Evolutionary conservation across 2,797 vertebrate genomes (phyloP), one percentile per base, ranked within the genome.

Genomic region (Myiotriccus ornatus): DNA sequence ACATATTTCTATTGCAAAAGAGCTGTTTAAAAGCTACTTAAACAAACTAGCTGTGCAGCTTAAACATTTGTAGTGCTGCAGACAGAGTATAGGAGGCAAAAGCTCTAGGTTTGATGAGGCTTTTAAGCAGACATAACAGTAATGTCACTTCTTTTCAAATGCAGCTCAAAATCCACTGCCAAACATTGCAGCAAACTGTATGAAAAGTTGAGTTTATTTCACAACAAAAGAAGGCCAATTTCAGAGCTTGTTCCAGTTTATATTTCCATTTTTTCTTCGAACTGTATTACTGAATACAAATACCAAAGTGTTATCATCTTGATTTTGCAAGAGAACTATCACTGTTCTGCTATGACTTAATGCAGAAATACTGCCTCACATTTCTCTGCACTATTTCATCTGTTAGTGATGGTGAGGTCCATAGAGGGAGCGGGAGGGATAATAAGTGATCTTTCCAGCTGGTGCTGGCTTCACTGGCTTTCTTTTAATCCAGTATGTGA

Each of bases 21-120:
- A 46, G 24, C 52, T 81, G 89, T 94, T 84, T 81, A 88, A 95
- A 97, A 96, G 82, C 84, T 91, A 77, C 73, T 90, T 94, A 90
- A 94, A 80, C 70, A 91, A 93, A 71, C 80, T 64, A 67, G 64
- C 82, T 46, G 18, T 92, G 69, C 43, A 82, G 53, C 52, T 91
- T 89, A 56, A 84, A 95, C 52, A 35, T 64, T 59, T 30, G 53
- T 59, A 23, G 73, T 0, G 5, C 73, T 86, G 57, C 74, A 94
- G 86, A 89, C 37, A 87, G 80, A 64, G 21, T 65, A 11, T 16
- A 35, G 37, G 76, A 28, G 14, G 49, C 28, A 43, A 81, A 88
- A 83, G 35, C 53, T 92, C 57, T 78, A 60, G 8, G 12, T 67
- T 55, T 96, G 93, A 63, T 93, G 90, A 85, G 96, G 74, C 52